phyloP scores from a whole-genome alignment of 2,797 vertebrate genomes.

The Cichlasoma orientale region DNA sequence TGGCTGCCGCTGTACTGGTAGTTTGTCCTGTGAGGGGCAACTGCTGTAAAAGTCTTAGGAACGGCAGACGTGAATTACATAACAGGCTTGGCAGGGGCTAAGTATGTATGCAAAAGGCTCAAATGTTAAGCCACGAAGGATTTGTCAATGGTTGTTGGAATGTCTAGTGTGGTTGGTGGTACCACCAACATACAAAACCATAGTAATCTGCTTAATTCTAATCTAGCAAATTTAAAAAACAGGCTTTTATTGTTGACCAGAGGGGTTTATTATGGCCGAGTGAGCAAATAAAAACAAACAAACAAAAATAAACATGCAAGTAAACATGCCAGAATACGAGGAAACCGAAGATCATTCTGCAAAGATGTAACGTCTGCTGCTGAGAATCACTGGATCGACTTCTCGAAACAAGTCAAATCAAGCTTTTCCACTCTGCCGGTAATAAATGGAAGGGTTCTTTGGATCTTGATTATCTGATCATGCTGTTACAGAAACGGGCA shows the following conservation, averaged over 20 bases:
- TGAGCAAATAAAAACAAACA: conserved; percentile 29
- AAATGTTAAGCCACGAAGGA: conserved; percentile 53
- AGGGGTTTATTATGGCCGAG: conserved; percentile 17
- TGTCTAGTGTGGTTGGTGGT: conserved; percentile 66
- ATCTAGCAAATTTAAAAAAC: conserved; percentile 55
- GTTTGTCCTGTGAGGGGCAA: conserved; percentile 37
- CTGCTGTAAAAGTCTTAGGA: conserved; percentile 29
- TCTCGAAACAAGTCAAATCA: conserved; percentile 13
- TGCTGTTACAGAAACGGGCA: conserved; percentile 41
- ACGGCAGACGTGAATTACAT: conserved; percentile 59
- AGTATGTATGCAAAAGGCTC: conserved; percentile 49
- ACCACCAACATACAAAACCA: conserved; percentile 40
- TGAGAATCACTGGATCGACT: not conserved
- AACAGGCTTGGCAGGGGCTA: conserved; percentile 52
- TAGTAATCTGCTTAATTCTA: conserved; percentile 71
- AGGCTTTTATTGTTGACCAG: conserved; percentile 44
- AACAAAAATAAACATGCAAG: not conserved
- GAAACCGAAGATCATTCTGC: not conserved
- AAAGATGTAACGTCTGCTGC: conserved; percentile 5
- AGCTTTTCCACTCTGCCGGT: conserved; percentile 37
- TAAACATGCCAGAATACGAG: not conserved
- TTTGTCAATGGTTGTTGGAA: conserved; percentile 74
- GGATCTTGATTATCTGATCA: conserved; percentile 29
- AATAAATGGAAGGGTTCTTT: not conserved
- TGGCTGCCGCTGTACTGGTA: conserved; percentile 45